Evolutionary conservation across 2,113 vertebrate species (phyloP).

Genomic region (Dasyprocta punctata): DNA sequence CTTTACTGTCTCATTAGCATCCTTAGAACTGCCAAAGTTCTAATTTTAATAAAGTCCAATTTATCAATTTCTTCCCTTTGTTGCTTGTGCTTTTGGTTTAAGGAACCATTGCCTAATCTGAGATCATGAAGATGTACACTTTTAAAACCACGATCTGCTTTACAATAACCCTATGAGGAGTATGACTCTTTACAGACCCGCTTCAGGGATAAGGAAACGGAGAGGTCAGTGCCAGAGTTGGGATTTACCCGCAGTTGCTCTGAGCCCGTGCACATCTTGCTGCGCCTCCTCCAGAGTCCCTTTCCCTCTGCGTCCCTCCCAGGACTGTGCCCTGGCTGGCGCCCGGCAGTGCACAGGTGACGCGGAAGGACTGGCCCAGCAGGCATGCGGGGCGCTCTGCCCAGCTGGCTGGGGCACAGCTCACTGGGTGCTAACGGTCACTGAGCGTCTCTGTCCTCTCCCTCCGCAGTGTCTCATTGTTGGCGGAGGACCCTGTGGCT

Average conservation of each 20-base stretch:
- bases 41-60: neutral
- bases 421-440: neutral
- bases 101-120: neutral
- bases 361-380: neutral
- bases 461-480: slow-evolving; percentile 94
- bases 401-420: neutral
- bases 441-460: neutral
- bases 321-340: neutral
- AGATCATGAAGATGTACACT: neutral
- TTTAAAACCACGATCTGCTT: neutral
- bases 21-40: slow-evolving; percentile 2
- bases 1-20: neutral
- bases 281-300: neutral
- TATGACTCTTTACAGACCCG: neutral
- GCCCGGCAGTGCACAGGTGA: neutral
- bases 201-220: neutral
- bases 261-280: neutral
- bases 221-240: neutral
- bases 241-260: neutral
- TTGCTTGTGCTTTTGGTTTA: neutral
- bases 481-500: slow-evolving; percentile 96
- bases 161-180: neutral
- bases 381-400: neutral
- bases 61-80: neutral
- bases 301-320: neutral